These are phyloP conservation scores for Heteronetta atricapilla DNA, from an alignment of 2,113 vertebrate species.

Conservation along the genomic window DNA sequence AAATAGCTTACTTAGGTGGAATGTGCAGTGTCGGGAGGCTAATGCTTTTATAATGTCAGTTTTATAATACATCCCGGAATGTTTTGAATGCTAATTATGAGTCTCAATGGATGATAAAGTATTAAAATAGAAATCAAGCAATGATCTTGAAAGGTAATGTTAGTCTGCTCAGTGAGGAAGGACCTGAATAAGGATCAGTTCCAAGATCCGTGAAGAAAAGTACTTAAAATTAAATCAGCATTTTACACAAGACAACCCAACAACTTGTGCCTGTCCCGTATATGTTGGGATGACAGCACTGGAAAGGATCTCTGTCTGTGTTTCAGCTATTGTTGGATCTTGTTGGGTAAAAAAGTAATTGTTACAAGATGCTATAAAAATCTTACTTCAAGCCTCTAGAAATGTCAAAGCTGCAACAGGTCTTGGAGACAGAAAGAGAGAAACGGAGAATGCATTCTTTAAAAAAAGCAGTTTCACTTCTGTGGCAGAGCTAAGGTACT, in stretches of 20 bases:
- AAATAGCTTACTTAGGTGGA: conserved; percentile 7
- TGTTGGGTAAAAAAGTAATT: not conserved
- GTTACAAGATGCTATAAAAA: not conserved
- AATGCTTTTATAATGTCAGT: not conserved
- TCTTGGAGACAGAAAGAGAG: not conserved
- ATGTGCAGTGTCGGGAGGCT: not conserved
- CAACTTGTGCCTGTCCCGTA: not conserved
- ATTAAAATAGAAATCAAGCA: not conserved
- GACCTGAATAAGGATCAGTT: not conserved
- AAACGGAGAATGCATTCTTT: not conserved
- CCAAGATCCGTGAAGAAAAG: not conserved
- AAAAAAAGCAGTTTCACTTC: not conserved
- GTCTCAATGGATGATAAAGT: not conserved
- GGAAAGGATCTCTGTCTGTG: fast-evolving
- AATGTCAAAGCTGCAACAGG: not conserved
- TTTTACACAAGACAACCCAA: not conserved
- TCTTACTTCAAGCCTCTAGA: not conserved
- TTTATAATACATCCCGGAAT: not conserved
- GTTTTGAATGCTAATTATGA: conserved; percentile 19
- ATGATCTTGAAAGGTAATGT: not conserved
- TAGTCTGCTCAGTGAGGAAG: not conserved
- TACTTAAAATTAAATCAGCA: not conserved
- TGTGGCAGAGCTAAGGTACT: not conserved
- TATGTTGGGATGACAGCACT: not conserved
- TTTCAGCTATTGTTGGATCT: not conserved